phyloP scores from a whole-genome alignment of 2,888 invertebrate genomes.

The Rotaria socialis region DNA sequence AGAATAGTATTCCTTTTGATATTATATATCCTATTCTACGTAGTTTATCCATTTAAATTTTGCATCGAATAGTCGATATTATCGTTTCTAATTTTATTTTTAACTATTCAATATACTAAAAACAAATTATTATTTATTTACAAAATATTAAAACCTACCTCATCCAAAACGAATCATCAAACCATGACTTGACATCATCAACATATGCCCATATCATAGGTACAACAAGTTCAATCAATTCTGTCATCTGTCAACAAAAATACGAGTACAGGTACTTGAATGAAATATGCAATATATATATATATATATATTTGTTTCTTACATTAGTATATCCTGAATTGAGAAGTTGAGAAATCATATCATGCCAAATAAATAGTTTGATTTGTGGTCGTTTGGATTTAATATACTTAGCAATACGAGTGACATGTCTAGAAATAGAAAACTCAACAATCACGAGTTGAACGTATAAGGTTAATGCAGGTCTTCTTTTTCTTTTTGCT shows the following conservation, averaged over 20 bases:
- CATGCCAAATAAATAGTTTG: slow-evolving; percentile 46
- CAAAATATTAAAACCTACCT: neutral
- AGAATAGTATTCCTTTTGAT: neutral
- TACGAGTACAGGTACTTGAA: neutral
- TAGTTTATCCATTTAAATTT: neutral
- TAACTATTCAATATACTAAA: neutral
- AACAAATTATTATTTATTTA: too few species aligned
- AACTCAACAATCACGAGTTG: neutral
- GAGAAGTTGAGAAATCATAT: slow-evolving; percentile 38
- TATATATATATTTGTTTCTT: neutral
- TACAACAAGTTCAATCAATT: slow-evolving; percentile 36
- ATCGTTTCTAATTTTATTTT: neutral
- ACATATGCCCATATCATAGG: slow-evolving; percentile 46
- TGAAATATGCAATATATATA: neutral
- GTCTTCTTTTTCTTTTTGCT: neutral
- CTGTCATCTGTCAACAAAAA: slow-evolving; percentile 3
- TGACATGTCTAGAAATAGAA: slow-evolving; percentile 37
- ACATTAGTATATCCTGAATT: slow-evolving; percentile 35
- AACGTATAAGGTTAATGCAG: neutral
- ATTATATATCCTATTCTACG: neutral
- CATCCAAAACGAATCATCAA: slow-evolving; percentile 12
- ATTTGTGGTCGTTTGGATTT: slow-evolving; percentile 38
- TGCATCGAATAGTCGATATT: neutral
- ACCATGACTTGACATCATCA: slow-evolving; percentile 41
- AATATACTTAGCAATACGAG: slow-evolving; percentile 42